Base-by-base conservation (phyloP, 2,113 vertebrate species). In the Corapipo altera region DNA sequence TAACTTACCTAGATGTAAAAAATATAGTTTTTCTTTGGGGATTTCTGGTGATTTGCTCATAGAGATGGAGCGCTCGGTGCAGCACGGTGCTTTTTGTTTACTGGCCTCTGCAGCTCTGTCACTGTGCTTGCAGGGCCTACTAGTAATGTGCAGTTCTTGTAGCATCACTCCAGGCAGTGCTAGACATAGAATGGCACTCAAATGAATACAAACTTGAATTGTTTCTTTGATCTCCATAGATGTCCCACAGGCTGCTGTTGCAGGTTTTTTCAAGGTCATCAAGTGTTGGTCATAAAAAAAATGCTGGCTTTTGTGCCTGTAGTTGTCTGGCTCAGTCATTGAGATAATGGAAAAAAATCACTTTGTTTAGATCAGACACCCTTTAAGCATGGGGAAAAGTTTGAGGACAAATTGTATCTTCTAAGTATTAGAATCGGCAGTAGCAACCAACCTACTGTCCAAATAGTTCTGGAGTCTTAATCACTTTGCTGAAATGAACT, bases 201-300 rank as follows among this genome's bases (percentile, higher is more conserved):
- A 54, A 80, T 90, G 41, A 95, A 83, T 85, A 86, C 76, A 91
- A 86, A 91, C 72, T 73, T 41, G 15, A 81, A 89, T 74, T 77
- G 69, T 86, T 92, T 91, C 61, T 96, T 93, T 94, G 72, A 91
- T 88, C 88, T 88, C 37, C 12, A 4, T 37, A 90, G 88, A 62
- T 43, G 93, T 85, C 64, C 54, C 51, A 70, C 75, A 71, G 59
- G 62, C 69, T 80, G 51, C 48, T 74, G 27, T 73, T 73, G 59
- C 51, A 57, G 39, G 27, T 26, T 90, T 95, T 91, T 73, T 83
- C 78, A 75, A 81, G 75, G 92, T 93, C 82, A 64, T 81, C 61
- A 62, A 65, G 21, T 61, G 49, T 44, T 76, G 22, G 16, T 58
- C 24, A 14, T 64, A 43, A 84, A 79, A 77, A 88, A 79, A 35